These are phyloP conservation scores for Chondrilla cf. caribensis DNA, from an alignment of 37 sponge, comb jelly and placozoan species.

Conservation along the genomic window DNA sequence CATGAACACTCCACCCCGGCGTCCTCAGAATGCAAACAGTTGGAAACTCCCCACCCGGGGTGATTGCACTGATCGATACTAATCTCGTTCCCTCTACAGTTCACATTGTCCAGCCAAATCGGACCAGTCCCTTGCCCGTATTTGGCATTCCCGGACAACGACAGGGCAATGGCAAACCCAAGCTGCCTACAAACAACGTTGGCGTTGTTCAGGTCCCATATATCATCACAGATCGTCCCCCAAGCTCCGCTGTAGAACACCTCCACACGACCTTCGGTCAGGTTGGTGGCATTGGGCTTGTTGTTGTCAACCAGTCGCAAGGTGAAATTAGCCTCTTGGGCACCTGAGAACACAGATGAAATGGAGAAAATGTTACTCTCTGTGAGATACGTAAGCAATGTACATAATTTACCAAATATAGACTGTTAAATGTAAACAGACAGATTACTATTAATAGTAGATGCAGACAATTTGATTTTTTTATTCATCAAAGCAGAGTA, in stretches of 20 bases:
- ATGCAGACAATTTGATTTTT: no score
- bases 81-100: background rate
- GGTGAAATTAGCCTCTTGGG: no score
- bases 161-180: slow-evolving; percentile 11
- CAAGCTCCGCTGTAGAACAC: background rate
- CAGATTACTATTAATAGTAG: no score
- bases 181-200: slow-evolving; percentile 29
- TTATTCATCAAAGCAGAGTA: no score
- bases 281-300: background rate
- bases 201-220: slow-evolving; percentile 3
- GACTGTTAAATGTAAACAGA: no score
- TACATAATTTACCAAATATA: no score
- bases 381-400: no score
- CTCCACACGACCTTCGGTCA: slow-evolving; percentile 24
- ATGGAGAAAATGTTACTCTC: no score
- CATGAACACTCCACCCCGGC: background rate
- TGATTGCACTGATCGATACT: background rate
- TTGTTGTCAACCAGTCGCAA: background rate
- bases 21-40: background rate
- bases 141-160: background rate
- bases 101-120: slow-evolving; percentile 28
- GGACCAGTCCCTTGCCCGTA: slow-evolving; percentile 18
- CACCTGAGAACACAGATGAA: no score
- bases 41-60: background rate
- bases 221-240: slow-evolving; percentile 38